A percentile compares a stretch with the other conserved stretches of the same genome.
Conservation (phyloP, 2,797 vertebrate species). For the Lepilemur septentrionalis region DNA sequence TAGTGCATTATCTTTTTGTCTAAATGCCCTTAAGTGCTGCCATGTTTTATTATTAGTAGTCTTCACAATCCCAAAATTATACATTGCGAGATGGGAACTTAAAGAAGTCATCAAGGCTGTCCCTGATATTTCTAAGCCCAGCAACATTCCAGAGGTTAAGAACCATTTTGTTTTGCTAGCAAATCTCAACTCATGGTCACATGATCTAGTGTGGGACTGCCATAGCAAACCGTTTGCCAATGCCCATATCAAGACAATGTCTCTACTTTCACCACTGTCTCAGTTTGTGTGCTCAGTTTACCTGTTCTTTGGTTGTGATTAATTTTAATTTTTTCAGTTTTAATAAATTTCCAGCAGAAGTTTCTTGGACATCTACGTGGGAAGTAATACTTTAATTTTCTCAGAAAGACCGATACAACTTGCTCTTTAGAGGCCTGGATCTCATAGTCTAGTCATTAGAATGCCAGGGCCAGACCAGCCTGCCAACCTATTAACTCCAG, state of each 20-base stretch:
- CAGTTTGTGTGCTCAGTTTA: not conserved
- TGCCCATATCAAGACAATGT: not conserved
- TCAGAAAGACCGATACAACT: not conserved
- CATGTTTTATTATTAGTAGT: not conserved
- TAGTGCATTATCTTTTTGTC: not conserved
- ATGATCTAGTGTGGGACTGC: not conserved
- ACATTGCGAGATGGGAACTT: not conserved
- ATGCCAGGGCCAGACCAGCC: not conserved
- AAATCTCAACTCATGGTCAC: not conserved
- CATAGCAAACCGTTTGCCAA: not conserved
- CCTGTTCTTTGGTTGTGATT: not conserved
- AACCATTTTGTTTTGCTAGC: not conserved
- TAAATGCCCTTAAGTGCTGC: not conserved
- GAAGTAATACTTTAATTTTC: not conserved
- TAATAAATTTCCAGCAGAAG: conserved; percentile 12
- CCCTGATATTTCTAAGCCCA: not conserved
- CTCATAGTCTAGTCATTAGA: not conserved
- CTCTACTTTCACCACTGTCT: not conserved
- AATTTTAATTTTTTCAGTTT: not conserved
- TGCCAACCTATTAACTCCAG: not conserved
- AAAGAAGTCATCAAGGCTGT: not conserved
- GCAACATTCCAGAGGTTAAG: not conserved
- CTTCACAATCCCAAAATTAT: not conserved
- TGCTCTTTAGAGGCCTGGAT: not conserved
- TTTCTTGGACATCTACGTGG: not conserved